A percentile compares a stretch with the other conserved stretches of the same genome.
Conservation (phyloP, 2,888 invertebrate genomes). For the Mythimna albipuncta region DNA sequence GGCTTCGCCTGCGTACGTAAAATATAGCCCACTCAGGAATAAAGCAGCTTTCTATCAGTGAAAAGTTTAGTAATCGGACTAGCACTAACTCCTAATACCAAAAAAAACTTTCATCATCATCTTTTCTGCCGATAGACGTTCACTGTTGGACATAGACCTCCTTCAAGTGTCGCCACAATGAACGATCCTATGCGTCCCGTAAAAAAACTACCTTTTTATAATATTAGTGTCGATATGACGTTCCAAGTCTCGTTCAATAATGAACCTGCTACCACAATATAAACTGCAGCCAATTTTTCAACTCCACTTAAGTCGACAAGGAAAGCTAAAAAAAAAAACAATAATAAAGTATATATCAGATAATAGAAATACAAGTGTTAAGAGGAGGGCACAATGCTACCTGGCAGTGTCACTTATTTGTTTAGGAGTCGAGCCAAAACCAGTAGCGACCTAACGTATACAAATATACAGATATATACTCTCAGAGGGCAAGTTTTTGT, state of each 20-base stretch:
- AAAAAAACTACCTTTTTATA: too few species aligned
- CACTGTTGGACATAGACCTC: too few species aligned
- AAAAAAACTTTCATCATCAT: too few species aligned
- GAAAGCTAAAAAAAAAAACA: conserved; percentile 37
- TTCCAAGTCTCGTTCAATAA: not conserved
- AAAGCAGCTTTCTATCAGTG: too few species aligned
- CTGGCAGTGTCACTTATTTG: conserved; percentile 88
- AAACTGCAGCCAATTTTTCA: conserved; percentile 35
- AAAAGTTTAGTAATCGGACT: too few species aligned
- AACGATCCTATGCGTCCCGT: too few species aligned
- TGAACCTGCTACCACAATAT: not conserved
- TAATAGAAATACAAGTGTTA: conserved; percentile 87
- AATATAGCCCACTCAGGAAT: too few species aligned
- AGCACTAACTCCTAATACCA: too few species aligned
- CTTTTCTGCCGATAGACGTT: too few species aligned
- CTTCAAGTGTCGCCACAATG: too few species aligned
- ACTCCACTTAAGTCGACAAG: conserved; percentile 29
- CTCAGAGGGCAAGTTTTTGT: conserved; percentile 85
- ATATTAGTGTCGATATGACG: not conserved
- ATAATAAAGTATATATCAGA: conserved; percentile 84
- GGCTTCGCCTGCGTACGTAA: too few species aligned
- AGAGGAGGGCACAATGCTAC: conserved; percentile 85
- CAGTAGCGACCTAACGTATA: conserved; percentile 87
- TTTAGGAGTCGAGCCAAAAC: conserved; percentile 89
- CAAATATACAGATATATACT: conserved; percentile 75